Evolutionary conservation across 2,888 invertebrate species (phyloP), one percentile per base, ranked within the genome.

Genomic region (Phorcus lineatus): DNA sequence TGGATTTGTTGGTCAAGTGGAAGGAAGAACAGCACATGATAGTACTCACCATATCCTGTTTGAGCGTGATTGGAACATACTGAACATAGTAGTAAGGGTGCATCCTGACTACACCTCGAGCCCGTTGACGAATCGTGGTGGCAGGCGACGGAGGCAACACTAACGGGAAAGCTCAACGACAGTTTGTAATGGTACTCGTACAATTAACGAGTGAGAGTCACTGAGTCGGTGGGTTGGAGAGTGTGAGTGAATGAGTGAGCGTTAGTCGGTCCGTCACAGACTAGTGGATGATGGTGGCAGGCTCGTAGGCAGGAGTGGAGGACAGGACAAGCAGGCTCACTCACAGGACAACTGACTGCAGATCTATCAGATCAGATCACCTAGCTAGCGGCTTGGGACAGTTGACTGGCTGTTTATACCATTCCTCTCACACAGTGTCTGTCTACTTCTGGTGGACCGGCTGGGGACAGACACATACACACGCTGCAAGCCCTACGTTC

Each of bases 21-120:
- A 53, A 28, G 54, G 53, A 75, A 75, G 52, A 47, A 75, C 9
- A 11, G 28, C 22, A 22, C 17, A 47, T 47, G 47, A 22, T 47
- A 22, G 53, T 53, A 75, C 75, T 75, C 87, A 90, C 90, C 89
- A 89, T 80, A 74, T 88, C 77, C 80, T 88, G 88, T 80, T 90
- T 91, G 57, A 90, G 82, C 77, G 88, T 83, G 79, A 91, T 83
- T 40, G 91, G 91, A 83, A 91, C 88, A 82, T 91, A 91, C 86
- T 90, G 91, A 57, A 90, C 90, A 83, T 89, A 90, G 80, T 89
- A 90, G 85, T 90, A 90, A 24, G 91, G 91, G 87, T 91, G 91
- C 91, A 91, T 91, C 66, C 77, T 77, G 22, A 36, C 70, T 24
- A 76, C 76, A 76, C 76, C 76, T 54, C 76, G 76, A 74, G 74